These are phyloP conservation scores for Dysdera silvatica DNA, from an alignment of 1,140 invertebrate species.

Conservation along the genomic window DNA sequence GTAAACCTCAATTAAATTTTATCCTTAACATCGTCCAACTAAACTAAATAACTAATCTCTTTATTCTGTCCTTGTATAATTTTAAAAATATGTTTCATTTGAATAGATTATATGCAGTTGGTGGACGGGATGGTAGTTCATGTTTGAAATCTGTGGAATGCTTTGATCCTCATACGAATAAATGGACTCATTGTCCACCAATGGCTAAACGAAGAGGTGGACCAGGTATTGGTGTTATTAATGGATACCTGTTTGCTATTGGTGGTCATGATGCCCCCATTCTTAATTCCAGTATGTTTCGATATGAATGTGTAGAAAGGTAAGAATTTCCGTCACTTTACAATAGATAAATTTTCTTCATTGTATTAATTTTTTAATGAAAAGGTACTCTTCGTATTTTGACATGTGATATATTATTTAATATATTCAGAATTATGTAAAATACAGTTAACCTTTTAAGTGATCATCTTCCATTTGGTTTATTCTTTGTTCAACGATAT, in stretches of 20 bases:
- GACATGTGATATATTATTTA: too few species aligned
- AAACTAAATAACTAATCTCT: background rate
- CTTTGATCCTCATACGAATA: conserved; percentile 50
- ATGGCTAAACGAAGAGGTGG: conserved; percentile 51
- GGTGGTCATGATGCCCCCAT: conserved; percentile 84
- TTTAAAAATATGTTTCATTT: conserved; percentile 6
- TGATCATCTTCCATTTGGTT: too few species aligned
- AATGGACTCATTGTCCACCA: conserved; percentile 51
- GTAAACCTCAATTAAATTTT: background rate
- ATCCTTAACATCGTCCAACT: background rate
- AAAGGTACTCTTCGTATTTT: too few species aligned
- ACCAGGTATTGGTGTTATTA: conserved; percentile 50
- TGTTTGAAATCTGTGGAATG: conserved; percentile 68
- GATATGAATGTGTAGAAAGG: conserved; percentile 86
- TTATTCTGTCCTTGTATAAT: background rate
- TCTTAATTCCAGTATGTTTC: conserved; percentile 68
- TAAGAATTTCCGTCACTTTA: conserved; percentile 43
- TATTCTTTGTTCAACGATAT: too few species aligned
- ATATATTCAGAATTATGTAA: too few species aligned
- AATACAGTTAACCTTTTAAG: too few species aligned
- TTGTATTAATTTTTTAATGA: too few species aligned
- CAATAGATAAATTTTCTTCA: background rate
- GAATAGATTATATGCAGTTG: conserved; percentile 75
- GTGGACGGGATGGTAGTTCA: conserved; percentile 82
- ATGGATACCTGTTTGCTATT: conserved; percentile 61